A percentile compares a stretch with the other conserved stretches of the same genome.
Conservation (phyloP, 2,797 vertebrate species). For the Thaleichthys pacificus region DNA sequence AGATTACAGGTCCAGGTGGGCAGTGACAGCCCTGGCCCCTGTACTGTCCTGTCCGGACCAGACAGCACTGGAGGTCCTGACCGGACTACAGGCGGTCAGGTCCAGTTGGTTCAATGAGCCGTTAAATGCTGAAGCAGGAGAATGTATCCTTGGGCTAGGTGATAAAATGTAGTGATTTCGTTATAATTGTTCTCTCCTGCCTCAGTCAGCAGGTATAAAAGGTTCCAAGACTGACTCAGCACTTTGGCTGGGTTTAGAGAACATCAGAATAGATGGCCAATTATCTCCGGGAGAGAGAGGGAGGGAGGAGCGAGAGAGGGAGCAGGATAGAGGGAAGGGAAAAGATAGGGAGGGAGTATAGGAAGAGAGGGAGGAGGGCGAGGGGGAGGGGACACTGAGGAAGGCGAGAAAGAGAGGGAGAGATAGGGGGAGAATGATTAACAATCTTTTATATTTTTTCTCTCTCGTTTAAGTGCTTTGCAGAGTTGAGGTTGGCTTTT, state of each 20-base stretch:
- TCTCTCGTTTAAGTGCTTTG: conserved; percentile 38
- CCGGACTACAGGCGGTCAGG: too few species aligned
- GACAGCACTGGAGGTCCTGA: too few species aligned
- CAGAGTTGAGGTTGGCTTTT: conserved; percentile 29
- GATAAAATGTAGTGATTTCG: conserved; percentile 19
- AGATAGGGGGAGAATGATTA: conserved; percentile 4
- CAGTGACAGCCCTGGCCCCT: too few species aligned
- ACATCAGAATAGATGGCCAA: conserved; percentile 58
- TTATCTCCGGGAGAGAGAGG: conserved; percentile 40
- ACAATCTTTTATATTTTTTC: conserved; percentile 9
- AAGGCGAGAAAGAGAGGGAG: conserved; percentile 26
- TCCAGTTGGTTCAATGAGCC: background rate
- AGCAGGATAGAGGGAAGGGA: conserved; percentile 18
- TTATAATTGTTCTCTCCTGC: conserved; percentile 43
- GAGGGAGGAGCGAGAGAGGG: conserved; percentile 7
- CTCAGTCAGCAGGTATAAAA: conserved; percentile 62
- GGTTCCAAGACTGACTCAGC: conserved; percentile 51
- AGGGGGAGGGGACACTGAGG: conserved; percentile 5
- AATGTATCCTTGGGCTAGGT: conserved; percentile 10
- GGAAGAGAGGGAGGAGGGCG: background rate
- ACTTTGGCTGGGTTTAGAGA: conserved; percentile 42
- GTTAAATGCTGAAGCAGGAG: conserved; percentile 23
- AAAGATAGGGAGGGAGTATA: too few species aligned
- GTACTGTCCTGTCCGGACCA: too few species aligned
- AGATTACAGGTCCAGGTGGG: background rate